These are phyloP conservation scores for Cephonodes hylas DNA, from an alignment of 2,888 invertebrate genomes.

Conservation along the genomic window DNA sequence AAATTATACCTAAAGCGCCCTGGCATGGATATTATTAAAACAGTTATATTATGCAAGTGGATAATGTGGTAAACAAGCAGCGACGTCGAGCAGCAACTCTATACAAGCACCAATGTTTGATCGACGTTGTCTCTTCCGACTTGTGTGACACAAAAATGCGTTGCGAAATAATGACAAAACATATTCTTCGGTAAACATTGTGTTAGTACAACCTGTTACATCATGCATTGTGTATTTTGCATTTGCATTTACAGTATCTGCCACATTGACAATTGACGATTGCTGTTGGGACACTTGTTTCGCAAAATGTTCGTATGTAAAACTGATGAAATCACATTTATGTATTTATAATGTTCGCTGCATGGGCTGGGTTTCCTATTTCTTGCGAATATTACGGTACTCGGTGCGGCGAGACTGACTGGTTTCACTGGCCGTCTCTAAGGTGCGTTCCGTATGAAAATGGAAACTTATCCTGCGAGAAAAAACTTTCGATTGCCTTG, in stretches of 20 bases:
- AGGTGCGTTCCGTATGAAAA: background rate
- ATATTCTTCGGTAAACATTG: conserved; percentile 26
- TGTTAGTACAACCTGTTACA: conserved; percentile 25
- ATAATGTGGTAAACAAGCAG: background rate
- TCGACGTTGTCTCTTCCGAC: conserved; percentile 24
- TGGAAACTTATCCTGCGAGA: background rate
- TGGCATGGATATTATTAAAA: background rate
- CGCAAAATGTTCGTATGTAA: conserved; percentile 7
- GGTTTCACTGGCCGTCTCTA: background rate
- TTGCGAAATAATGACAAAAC: conserved; percentile 29
- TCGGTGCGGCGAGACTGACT: background rate
- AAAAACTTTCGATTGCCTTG: conserved; percentile 8
- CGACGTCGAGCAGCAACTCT: conserved; percentile 6
- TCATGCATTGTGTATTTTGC: conserved; percentile 24
- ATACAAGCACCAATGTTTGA: conserved; percentile 23
- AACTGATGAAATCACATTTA: background rate
- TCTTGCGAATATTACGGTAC: conserved; percentile 1
- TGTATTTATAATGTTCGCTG: background rate
- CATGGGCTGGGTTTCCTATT: background rate
- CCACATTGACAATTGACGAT: conserved; percentile 20
- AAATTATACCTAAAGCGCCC: background rate
- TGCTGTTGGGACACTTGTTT: conserved; percentile 12
- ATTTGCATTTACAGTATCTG: conserved; percentile 20
- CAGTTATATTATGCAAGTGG: background rate
- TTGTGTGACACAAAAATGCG: conserved; percentile 35